Conservation (phyloP, 2,888 invertebrate species). For the Pachycephus smyrnensis region DNA sequence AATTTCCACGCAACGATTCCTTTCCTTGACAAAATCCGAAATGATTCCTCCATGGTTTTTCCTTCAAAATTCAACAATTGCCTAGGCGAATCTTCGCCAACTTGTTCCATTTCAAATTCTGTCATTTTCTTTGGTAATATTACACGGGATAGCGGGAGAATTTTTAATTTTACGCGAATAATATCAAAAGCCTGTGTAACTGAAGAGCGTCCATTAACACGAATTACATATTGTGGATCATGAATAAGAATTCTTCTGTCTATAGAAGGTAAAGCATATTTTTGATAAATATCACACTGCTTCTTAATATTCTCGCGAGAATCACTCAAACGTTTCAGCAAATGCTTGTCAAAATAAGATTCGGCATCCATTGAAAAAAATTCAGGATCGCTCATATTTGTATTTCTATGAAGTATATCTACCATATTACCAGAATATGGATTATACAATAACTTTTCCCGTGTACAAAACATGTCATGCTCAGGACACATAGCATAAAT, state of each 20-base stretch:
- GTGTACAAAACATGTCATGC: slow-evolving; percentile 68
- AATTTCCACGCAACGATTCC: slow-evolving; percentile 56
- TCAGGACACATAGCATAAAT: slow-evolving; percentile 72
- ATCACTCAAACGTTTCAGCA: slow-evolving; percentile 68
- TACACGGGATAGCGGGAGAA: slow-evolving; percentile 58
- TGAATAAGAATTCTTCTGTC: slow-evolving; percentile 70
- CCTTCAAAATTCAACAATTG: slow-evolving; percentile 40
- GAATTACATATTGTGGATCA: slow-evolving; percentile 71
- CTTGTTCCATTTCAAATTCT: slow-evolving; percentile 22
- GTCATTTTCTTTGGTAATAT: slow-evolving; percentile 58
- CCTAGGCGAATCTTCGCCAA: slow-evolving; percentile 20
- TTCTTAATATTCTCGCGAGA: slow-evolving; percentile 65
- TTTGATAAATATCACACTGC: slow-evolving; percentile 70
- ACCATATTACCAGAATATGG: slow-evolving; percentile 45
- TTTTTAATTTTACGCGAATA: slow-evolving; percentile 66
- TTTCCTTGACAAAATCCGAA: slow-evolving; percentile 49
- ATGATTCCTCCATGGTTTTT: slow-evolving; percentile 55
- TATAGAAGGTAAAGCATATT: slow-evolving; percentile 66
- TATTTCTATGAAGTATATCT: slow-evolving; percentile 49
- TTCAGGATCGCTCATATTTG: slow-evolving; percentile 63
- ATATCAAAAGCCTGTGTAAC: slow-evolving; percentile 69
- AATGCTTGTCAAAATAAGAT: slow-evolving; percentile 60
- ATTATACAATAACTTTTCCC: slow-evolving; percentile 57
- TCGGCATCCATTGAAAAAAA: slow-evolving; percentile 53
- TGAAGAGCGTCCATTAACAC: slow-evolving; percentile 71